These are phyloP conservation scores for Sanderia malayensis DNA, from an alignment of 30 jellyfish, hydroid and myxozoan genomes.

Conservation along the genomic window DNA sequence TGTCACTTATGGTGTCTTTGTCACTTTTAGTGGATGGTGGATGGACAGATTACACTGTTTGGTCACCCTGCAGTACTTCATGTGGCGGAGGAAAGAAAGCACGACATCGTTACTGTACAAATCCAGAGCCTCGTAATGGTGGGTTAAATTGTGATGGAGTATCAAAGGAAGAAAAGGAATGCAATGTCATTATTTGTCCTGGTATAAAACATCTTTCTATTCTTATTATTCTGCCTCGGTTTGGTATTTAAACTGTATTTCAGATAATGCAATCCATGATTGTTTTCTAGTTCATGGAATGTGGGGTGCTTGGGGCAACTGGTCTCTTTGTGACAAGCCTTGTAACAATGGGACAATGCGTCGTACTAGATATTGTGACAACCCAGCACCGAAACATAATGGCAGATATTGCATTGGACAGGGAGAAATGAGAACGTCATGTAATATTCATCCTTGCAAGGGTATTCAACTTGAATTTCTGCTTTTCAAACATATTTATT, in stretches of 20 bases:
- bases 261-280: too few species aligned
- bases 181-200: slow-evolving; percentile 54
- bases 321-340: slow-evolving; percentile 52
- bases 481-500: too few species aligned
- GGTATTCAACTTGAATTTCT: too few species aligned
- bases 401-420: slow-evolving; percentile 53
- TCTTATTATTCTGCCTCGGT: too few species aligned
- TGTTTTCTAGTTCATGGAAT: slow-evolving; percentile 55
- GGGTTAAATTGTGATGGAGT: slow-evolving; percentile 50
- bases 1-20: too few species aligned
- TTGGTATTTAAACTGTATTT: too few species aligned
- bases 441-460: slow-evolving; percentile 38
- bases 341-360: slow-evolving; percentile 50
- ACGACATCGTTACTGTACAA: slow-evolving; percentile 57
- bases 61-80: slow-evolving; percentile 56
- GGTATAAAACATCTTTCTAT: too few species aligned
- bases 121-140: slow-evolving; percentile 40
- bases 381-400: slow-evolving; percentile 31
- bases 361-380: slow-evolving; percentile 47
- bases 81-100: slow-evolving; percentile 61
- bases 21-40: slow-evolving; percentile 54
- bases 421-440: slow-evolving; percentile 4
- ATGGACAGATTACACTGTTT: slow-evolving; percentile 39
- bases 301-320: slow-evolving; percentile 58
- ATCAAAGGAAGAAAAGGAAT: slow-evolving; percentile 6